Evolutionary conservation across 2,888 invertebrate species (phyloP).

Genomic region (Dicycla oo): DNA sequence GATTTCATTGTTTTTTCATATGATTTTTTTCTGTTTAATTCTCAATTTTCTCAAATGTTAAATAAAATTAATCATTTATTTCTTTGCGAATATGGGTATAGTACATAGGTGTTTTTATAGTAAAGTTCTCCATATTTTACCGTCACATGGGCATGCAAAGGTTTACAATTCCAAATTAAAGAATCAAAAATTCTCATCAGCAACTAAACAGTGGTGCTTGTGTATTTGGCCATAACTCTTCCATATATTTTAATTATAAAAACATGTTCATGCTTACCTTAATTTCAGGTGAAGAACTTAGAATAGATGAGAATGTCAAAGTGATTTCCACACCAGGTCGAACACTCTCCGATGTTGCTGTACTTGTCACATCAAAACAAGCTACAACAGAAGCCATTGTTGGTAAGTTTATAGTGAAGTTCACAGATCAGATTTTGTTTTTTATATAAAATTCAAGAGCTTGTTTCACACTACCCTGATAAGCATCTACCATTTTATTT

Average conservation of each 20-base stretch:
- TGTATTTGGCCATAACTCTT: neutral
- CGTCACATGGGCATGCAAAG: no score
- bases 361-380: slow-evolving; percentile 92
- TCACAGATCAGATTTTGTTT: neutral
- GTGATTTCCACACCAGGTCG: slow-evolving; percentile 97
- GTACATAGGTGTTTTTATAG: no score
- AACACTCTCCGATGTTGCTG: slow-evolving; percentile 96
- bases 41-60: no score
- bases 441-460: neutral
- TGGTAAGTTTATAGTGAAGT: slow-evolving; percentile 84
- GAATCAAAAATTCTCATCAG: no score
- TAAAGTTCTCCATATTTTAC: no score
- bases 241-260: neutral
- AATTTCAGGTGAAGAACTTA: slow-evolving; percentile 90
- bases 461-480: neutral
- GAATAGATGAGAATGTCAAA: slow-evolving; percentile 92
- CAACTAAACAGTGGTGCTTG: neutral
- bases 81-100: no score
- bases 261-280: slow-evolving; percentile 3
- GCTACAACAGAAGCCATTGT: slow-evolving; percentile 92
- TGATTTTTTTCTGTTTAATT: no score
- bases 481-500: neutral
- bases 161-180: no score
- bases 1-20: no score
- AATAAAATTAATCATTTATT: no score